A percentile compares a stretch with the other conserved stretches of the same genome.
These are phyloP conservation scores for Mythimna vitellina DNA, from an alignment of 2,888 invertebrate genomes.

Conservation along the genomic window DNA sequence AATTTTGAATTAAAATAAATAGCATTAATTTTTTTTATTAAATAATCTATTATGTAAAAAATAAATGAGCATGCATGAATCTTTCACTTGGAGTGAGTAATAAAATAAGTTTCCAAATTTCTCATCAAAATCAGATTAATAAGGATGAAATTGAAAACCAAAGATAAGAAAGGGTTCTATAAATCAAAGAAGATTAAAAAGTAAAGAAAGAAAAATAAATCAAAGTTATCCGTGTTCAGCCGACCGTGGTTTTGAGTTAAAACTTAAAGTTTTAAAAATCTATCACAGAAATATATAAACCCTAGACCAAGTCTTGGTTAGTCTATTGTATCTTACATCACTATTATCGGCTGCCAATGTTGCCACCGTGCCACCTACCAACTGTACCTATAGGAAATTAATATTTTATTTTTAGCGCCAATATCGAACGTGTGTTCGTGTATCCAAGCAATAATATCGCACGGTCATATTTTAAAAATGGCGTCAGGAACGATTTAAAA, in stretches of 20 bases:
- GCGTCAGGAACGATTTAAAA: conserved; percentile 80
- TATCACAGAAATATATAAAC: conserved; percentile 56
- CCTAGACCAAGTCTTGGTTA: conserved; percentile 56
- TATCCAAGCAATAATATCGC: conserved; percentile 79
- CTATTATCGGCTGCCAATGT: conserved; percentile 74
- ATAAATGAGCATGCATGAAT: too few species aligned
- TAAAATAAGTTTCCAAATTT: background rate
- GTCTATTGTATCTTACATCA: conserved; percentile 68
- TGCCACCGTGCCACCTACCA: conserved; percentile 76
- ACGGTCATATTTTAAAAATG: conserved; percentile 83
- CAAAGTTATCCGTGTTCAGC: conserved; percentile 20
- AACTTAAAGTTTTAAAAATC: conserved; percentile 39
- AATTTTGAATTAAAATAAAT: too few species aligned
- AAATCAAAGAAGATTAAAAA: conserved; percentile 17
- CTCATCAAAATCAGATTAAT: background rate
- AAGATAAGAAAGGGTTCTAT: background rate
- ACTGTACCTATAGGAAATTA: conserved; percentile 85
- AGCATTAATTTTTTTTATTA: too few species aligned
- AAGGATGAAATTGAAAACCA: background rate
- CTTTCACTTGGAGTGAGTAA: too few species aligned
- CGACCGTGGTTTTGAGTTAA: conserved; percentile 16
- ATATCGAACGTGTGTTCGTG: conserved; percentile 79
- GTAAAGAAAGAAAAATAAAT: background rate
- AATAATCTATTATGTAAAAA: too few species aligned
- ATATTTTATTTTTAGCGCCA: conserved; percentile 86